Base-by-base conservation (phyloP, 1,140 invertebrate species). In the Helicoverpa armigera region DNA sequence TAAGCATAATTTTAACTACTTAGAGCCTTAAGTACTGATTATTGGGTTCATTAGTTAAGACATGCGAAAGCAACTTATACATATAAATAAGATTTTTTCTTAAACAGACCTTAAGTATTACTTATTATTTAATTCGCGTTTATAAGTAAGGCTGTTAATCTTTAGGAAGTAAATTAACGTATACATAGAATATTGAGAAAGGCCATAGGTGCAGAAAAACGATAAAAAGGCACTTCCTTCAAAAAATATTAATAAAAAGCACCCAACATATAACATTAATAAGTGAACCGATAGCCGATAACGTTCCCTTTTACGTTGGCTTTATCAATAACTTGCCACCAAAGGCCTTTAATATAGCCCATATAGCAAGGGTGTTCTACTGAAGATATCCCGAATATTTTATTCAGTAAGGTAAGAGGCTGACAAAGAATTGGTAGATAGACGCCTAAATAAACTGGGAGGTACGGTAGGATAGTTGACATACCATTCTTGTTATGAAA, bases 331-430 rank as follows among this genome's bases (percentile, higher is more conserved):
- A 87, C 85, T 83, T 72, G 81, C 65, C 82, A 82, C 60, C 69
- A 43, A 85, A 86, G 70, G 72, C 70, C 84, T 85, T 89, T 91
- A 90, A 90, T 92, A 92, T 90, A 86, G 86, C 81, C 90, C 89
- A 90, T 92, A 92, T 90, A 86, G 86, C 81, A 83, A 80, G 72
- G 74, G 80, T 77, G 82, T 82, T 78, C 83, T 83, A 88, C 84
- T 90, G 88, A 88, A 91, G 90, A 92, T 92, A 89, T 91, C 87
- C 83, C 91, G 90, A 92, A 94, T 92, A 94, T 94, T 94, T 93
- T 90, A 93, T 91, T 89, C 80, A 81, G 81, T 79, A 85, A 92
- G 89, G 90, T 92, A 92, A 94, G 88, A 90, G 90, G 84, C 89
- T 89, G 82, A 93, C 93, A 93, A 92, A 93, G 91, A 92, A 92